These are phyloP conservation scores for Pemphredon lugubris DNA, from an alignment of 2,888 invertebrate genomes.

Conservation along the genomic window DNA sequence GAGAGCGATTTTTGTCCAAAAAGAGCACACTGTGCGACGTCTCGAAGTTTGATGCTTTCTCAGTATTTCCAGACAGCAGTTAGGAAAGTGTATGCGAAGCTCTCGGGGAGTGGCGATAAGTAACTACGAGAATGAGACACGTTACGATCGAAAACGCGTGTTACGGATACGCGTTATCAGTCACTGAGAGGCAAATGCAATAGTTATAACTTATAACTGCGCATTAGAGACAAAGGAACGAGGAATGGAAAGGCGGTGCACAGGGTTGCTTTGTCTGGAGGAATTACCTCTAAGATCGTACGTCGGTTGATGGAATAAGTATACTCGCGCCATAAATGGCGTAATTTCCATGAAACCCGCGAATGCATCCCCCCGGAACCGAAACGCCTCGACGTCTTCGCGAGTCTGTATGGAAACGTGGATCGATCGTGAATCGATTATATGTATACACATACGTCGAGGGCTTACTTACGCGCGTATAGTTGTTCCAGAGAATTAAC, in stretches of 20 bases:
- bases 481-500: conserved; percentile 47
- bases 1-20: too few species aligned
- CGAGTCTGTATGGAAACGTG: too few species aligned
- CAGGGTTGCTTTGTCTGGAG: conserved; percentile 3
- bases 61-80: conserved; percentile 11
- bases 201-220: conserved; percentile 36
- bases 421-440: background rate
- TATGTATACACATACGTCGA: background rate
- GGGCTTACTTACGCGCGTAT: conserved; percentile 42
- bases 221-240: conserved; percentile 10
- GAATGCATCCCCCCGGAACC: too few species aligned
- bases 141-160: conserved; percentile 12
- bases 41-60: conserved; percentile 21
- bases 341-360: too few species aligned
- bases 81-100: conserved; percentile 10
- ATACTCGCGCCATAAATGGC: too few species aligned
- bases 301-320: too few species aligned
- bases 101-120: background rate
- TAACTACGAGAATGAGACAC: conserved; percentile 8
- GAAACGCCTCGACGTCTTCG: too few species aligned
- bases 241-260: background rate
- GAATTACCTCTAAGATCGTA: background rate
- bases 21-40: too few species aligned
- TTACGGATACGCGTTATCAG: background rate
- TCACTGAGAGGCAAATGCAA: conserved; percentile 9